phyloP scores from a whole-genome alignment of 2,797 vertebrate genomes.

The Pitangus sulphuratus region DNA sequence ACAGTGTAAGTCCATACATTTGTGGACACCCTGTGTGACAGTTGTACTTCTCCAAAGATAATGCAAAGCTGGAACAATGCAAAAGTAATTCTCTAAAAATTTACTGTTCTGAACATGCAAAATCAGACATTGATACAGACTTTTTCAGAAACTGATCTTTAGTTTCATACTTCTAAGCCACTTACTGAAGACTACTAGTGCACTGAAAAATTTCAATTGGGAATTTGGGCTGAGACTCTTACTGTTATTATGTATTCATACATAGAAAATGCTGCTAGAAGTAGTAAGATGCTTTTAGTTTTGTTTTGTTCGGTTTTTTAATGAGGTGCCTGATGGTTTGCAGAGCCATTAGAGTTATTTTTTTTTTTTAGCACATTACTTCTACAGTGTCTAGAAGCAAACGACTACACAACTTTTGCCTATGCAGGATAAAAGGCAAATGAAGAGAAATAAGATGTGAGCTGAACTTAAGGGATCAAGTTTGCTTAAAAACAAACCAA shows the following conservation, averaged over 20 bases:
- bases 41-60: not conserved
- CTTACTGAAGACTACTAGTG: not conserved
- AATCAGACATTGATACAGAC: not conserved
- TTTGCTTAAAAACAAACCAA: not conserved
- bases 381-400: not conserved
- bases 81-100: not conserved
- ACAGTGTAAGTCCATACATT: fast-evolving
- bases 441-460: not conserved
- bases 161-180: not conserved
- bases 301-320: not conserved
- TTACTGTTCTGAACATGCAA: not conserved
- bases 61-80: not conserved
- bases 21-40: fast-evolving
- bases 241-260: not conserved
- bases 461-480: not conserved
- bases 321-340: not conserved
- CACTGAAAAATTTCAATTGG: not conserved
- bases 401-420: not conserved
- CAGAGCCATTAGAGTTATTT: not conserved
- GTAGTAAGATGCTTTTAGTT: not conserved
- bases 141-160: not conserved
- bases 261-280: not conserved
- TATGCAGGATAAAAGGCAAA: not conserved
- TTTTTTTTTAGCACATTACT: not conserved
- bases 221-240: not conserved